phyloP scores from a whole-genome alignment of 2,888 invertebrate genomes.

The Metacarcinus magister region DNA sequence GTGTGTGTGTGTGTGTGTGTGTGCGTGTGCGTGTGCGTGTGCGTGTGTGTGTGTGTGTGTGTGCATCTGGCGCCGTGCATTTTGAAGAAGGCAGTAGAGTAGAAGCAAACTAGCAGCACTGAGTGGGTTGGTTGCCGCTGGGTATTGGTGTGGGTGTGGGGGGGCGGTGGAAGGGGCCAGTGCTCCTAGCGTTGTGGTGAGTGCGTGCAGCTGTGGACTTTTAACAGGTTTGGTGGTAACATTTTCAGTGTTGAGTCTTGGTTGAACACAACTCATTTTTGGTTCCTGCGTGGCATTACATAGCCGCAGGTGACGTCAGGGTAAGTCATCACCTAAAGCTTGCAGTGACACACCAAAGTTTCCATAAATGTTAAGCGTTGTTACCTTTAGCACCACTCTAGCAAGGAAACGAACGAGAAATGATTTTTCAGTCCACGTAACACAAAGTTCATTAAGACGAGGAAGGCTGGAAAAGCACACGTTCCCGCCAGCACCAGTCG shows the following conservation, averaged over 20 bases:
- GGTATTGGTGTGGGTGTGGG: not conserved
- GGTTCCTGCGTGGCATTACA: not conserved
- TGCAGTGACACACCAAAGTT: not conserved
- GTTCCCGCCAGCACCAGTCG: not conserved
- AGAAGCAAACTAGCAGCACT: not conserved
- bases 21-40: not conserved
- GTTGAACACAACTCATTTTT: not conserved
- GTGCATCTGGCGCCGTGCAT: not conserved
- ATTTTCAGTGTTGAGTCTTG: not conserved
- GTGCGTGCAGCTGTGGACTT: not conserved
- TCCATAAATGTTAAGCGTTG: not conserved
- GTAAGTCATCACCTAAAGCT: not conserved
- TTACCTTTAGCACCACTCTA: not conserved
- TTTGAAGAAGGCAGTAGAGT: not conserved
- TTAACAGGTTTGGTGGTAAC: not conserved
- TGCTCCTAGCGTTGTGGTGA: not conserved
- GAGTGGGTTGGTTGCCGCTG: not conserved
- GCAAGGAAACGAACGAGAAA: not conserved
- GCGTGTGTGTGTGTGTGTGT: slow-evolving; percentile 3
- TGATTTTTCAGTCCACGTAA: not conserved
- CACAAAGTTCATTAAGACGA: not conserved
- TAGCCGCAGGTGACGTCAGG: not conserved
- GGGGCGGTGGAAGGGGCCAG: not conserved
- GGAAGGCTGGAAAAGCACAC: not conserved
- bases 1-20: not conserved